phyloP scores from a whole-genome alignment of 37 sponge, comb jelly and placozoan species.

The Haliclona indistincta region DNA sequence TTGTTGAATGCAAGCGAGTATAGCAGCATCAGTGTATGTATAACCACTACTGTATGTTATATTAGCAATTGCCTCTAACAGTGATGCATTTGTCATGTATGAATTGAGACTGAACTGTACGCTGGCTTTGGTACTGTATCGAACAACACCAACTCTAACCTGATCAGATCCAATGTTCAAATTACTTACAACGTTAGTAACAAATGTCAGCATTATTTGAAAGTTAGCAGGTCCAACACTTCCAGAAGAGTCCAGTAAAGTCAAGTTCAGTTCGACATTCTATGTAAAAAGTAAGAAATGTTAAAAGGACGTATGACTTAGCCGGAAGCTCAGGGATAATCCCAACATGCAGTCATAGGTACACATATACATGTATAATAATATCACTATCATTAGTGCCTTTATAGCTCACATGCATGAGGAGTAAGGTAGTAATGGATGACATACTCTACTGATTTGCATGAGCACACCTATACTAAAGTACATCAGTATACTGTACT shows the following conservation, averaged over 20 bases:
- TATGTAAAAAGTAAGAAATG: too few relatives aligned
- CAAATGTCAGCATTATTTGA: not conserved
- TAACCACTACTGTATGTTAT: conserved; percentile 11
- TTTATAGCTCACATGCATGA: too few relatives aligned
- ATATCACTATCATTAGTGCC: too few relatives aligned
- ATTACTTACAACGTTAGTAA: not conserved
- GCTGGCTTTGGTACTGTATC: not conserved
- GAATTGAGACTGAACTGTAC: not conserved
- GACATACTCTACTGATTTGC: too few relatives aligned
- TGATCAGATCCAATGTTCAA: not conserved
- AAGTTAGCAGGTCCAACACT: conserved; percentile 20
- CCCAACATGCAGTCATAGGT: too few relatives aligned
- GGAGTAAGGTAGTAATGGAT: too few relatives aligned
- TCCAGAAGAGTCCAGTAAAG: conserved; percentile 24
- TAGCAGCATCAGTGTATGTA: conserved; percentile 16
- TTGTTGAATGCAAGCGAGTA: not conserved
- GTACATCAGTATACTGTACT: too few relatives aligned
- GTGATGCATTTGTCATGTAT: not conserved
- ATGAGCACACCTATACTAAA: too few relatives aligned
- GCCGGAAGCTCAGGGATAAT: too few relatives aligned
- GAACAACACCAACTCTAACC: conserved; percentile 4
- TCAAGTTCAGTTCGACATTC: conserved; percentile 56
- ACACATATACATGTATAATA: too few relatives aligned
- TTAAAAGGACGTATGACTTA: too few relatives aligned
- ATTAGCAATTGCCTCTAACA: not conserved